Base-by-base conservation (phyloP, 2,888 invertebrate genomes). In the Petrolisthes manimaculis region DNA sequence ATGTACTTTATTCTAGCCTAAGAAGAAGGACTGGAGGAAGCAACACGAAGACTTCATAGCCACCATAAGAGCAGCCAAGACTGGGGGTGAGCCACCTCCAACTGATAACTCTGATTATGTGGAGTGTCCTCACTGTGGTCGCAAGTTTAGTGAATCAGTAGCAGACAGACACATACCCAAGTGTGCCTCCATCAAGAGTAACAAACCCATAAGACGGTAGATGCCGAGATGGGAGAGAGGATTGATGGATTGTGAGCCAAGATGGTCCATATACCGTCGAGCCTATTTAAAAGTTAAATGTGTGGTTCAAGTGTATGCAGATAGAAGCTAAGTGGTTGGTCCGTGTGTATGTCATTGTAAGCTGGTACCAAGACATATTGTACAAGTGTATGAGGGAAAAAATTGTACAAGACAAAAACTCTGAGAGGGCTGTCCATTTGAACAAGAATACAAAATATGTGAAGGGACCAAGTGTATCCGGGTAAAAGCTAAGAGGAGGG, bases 41-140 rank as follows among this genome's bases (percentile, higher is more conserved):
- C 96, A 98, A 92, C 99, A 99, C 94, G 96, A 97, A 93, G 97
- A 98, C 92, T 99, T 99, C 93, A 97, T 99, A 91, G 94, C 95
- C 89, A 95, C 97, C 1, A 97, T 99, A 91, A 95, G 98, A 75
- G 96, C 97, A 8, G 99, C 99, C 3, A 98, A 97, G 93, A 67
- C 80, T 18, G 90, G 90, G 12, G 80, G 82, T 14, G 89, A 79
- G 0, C 97, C 98, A 0, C 97, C 98, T 0, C 97, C 97, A 0
- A 95, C 97, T 0, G 96, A 96, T 93, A 97, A 97, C 93, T 96
- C 97, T 0, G 97, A 98, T 94, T 98, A 98, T 93, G 95, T 97
- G 53, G 95, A 96, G 92, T 98, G 98, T 92, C 98, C 98, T 0
- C 96, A 97, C 93, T 98, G 98, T 93, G 94, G 94, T 51, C 94